Evolutionary conservation across 2,113 vertebrate species (phyloP).

Genomic region (Sminthopsis crassicaudata): DNA sequence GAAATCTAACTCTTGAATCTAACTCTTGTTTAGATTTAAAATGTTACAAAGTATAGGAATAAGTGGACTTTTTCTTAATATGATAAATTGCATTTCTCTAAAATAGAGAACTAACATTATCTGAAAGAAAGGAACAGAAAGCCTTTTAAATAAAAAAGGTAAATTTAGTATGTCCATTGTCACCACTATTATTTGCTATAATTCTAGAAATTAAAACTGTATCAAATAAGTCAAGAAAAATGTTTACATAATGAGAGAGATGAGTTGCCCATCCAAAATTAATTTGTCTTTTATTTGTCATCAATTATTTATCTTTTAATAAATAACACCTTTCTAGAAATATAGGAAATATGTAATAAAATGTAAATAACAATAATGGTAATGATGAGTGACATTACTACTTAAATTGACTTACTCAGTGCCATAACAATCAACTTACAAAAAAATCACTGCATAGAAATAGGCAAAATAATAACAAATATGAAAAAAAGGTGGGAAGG

Average conservation of each 20-base stretch:
- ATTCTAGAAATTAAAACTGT: background rate
- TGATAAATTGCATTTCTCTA: background rate
- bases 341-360: background rate
- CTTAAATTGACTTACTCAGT: background rate
- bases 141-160: background rate
- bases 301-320: background rate
- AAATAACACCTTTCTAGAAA: background rate
- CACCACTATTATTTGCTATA: background rate
- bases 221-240: background rate
- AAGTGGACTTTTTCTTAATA: background rate
- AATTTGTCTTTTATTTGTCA: too few species aligned
- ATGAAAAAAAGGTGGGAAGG: background rate
- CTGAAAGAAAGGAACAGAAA: background rate
- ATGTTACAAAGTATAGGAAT: background rate
- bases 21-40: background rate
- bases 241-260: background rate
- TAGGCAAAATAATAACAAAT: background rate
- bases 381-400: background rate
- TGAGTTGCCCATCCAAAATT: background rate
- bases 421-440: background rate
- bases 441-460: background rate
- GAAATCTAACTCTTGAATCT: too few species aligned
- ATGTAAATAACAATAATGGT: too few species aligned
- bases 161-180: background rate
- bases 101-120: background rate